Evolutionary conservation across 2,888 invertebrate species (phyloP).

Genomic region (Latrodectus elegans): DNA sequence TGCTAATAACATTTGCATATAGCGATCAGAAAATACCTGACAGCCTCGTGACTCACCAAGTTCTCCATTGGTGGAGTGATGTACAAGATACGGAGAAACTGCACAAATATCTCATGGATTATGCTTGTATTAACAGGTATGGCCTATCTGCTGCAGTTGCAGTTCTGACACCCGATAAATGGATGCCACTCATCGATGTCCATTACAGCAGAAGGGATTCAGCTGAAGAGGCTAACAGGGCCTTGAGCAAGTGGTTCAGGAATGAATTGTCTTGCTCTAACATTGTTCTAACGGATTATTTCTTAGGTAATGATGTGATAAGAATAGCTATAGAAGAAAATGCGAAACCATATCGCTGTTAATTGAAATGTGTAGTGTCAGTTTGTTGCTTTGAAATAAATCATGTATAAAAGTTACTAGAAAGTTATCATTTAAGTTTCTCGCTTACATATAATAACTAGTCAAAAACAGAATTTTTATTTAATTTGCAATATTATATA

Average conservation of each 20-base stretch:
- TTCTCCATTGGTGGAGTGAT: slow-evolving; percentile 10
- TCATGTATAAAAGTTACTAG: no score
- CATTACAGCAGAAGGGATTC: slow-evolving; percentile 52
- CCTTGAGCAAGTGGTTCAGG: slow-evolving; percentile 61
- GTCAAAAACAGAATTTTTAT: no score
- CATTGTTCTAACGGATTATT: slow-evolving; percentile 69
- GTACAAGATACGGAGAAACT: not conserved
- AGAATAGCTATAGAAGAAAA: slow-evolving; percentile 54
- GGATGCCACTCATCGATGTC: not conserved
- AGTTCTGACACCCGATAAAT: slow-evolving; percentile 59
- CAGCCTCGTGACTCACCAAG: not conserved
- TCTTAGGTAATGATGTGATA: slow-evolving; percentile 69
- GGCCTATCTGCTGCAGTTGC: slow-evolving; percentile 29
- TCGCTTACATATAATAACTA: no score
- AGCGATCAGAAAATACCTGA: not conserved
- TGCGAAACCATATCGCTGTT: not conserved
- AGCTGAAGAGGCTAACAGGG: slow-evolving; percentile 55
- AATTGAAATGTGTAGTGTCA: no score
- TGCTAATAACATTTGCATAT: not conserved
- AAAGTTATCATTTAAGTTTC: no score
- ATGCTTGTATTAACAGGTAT: not conserved
- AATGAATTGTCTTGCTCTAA: slow-evolving; percentile 65
- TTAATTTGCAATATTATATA: no score
- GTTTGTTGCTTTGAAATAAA: no score
- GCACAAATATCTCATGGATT: not conserved